These are phyloP conservation scores for Agrotis puta DNA, from an alignment of 2,888 invertebrate genomes.

Conservation along the genomic window DNA sequence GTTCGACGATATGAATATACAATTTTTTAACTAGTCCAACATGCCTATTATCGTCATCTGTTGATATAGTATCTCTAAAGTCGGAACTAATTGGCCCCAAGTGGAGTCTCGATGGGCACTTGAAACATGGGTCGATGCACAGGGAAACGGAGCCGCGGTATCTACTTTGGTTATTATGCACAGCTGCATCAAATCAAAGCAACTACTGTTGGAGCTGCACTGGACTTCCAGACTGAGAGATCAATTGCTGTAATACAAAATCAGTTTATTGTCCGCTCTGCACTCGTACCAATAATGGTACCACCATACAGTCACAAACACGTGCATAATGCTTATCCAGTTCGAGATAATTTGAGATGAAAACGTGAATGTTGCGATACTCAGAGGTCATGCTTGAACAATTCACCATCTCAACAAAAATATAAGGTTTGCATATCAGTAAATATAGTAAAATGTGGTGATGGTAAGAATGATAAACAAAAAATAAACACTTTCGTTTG, in stretches of 20 bases:
- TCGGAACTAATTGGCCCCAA: conserved; percentile 83
- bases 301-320: conserved; percentile 19
- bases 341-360: conserved; percentile 36
- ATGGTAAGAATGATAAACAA: neutral
- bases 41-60: conserved; percentile 43
- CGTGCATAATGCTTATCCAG: conserved; percentile 25
- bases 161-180: conserved; percentile 65
- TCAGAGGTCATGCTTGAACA: conserved; percentile 1
- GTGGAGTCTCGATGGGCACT: conserved; percentile 77
- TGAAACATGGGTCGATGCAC: conserved; percentile 60
- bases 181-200: conserved; percentile 86
- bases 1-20: conserved; percentile 23
- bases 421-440: conserved; percentile 8
- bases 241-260: conserved; percentile 49
- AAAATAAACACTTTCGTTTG: conserved; percentile 8
- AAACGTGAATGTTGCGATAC: conserved; percentile 31
- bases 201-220: conserved; percentile 70
- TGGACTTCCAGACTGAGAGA: conserved; percentile 49
- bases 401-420: conserved; percentile 22
- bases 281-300: conserved; percentile 22
- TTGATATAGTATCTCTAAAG: conserved; percentile 62
- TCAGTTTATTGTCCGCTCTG: conserved; percentile 36
- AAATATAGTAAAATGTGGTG: neutral
- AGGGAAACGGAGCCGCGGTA: conserved; percentile 62
- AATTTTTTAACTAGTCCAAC: conserved; percentile 22